These are phyloP conservation scores for Podarcis siculus DNA, from an alignment of 2,797 vertebrate genomes.

Conservation along the genomic window DNA sequence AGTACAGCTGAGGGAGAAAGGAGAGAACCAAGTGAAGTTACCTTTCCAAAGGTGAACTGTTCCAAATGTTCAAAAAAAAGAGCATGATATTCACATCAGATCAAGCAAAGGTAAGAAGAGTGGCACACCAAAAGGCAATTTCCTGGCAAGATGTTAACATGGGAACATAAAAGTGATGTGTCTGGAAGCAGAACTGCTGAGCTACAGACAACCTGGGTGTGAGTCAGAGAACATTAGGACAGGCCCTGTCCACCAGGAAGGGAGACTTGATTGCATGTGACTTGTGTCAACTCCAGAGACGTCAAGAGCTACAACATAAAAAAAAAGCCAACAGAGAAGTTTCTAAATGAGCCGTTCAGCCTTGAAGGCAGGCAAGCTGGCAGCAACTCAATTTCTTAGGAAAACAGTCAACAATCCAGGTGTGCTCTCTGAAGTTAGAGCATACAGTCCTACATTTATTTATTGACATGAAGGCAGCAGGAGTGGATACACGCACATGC, in stretches of 20 bases:
- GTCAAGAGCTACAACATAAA: constrained; percentile 76
- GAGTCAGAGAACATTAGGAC: constrained; percentile 86
- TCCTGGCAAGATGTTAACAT: constrained; percentile 73
- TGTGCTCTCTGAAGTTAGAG: constrained; percentile 44
- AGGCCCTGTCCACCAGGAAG: constrained; percentile 79
- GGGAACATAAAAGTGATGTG: constrained; percentile 75
- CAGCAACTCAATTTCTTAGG: constrained; percentile 54
- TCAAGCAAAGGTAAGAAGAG: constrained; percentile 66
- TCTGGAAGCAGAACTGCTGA: constrained; percentile 81
- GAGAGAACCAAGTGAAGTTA: constrained; percentile 21
- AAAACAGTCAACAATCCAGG: constrained; percentile 62
- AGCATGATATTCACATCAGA: constrained; percentile 72
- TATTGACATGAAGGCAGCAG: constrained; percentile 40
- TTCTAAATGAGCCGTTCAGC: constrained; percentile 79
- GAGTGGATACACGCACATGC: neutral
- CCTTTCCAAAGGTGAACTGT: constrained; percentile 56
- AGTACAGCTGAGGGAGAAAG: neutral
- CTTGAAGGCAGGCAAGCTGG: constrained; percentile 74
- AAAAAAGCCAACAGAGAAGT: constrained; percentile 70
- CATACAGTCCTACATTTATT: constrained; percentile 42
- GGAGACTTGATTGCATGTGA: constrained; percentile 90
- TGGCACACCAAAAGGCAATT: constrained; percentile 73
- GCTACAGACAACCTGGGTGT: constrained; percentile 83
- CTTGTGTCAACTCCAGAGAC: constrained; percentile 89
- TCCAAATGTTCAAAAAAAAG: constrained; percentile 68